Evolutionary conservation across 37 sponge, comb jelly and placozoan genomes (phyloP), one percentile per base, ranked within the genome.

Genomic region (Corticium candelabrum): DNA sequence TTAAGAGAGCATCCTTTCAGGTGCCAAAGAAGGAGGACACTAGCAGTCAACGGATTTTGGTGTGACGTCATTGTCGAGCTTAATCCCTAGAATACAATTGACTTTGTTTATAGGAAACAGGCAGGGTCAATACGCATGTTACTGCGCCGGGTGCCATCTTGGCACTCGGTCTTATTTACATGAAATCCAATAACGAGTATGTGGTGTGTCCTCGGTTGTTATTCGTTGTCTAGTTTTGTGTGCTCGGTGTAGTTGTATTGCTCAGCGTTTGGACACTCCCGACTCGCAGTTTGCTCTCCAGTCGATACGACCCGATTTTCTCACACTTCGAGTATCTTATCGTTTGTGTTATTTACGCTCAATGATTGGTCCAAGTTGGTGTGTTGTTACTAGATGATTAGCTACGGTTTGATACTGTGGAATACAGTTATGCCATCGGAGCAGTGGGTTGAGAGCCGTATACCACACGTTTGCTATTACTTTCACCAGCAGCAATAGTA

Each of bases 151-250:
- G 89, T n/a, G 94, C 93, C 41, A 89, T 85, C 38, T 34, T 96
- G n/a, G 93, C 93, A 1, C 87, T 96, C 0, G 87, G 87, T 2
- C 90, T 96, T 38, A 87, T 87, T 41, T 92, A 82, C 84, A 74
- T 96, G 38, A 96, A 96, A 72, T 87, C 97, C 39, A 84, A 84
- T 72, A 77, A 89, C 82, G 76, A 38, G 39, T 83, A 68, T n/a
- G 30, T 68, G 15, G 31, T 76, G 82, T 67, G 36, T 1, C 39
- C n/a, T n/a, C n/a, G n/a, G n/a, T n/a, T n/a, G n/a, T 90, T 4
- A n/a, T n/a, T n/a, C n/a, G n/a, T n/a, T n/a, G n/a, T n/a, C n/a
- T n/a, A n/a, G n/a, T n/a, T n/a, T n/a, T n/a, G n/a, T n/a, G n/a
- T n/a, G n/a, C n/a, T n/a, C n/a, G n/a, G n/a, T n/a, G n/a, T n/a